These are phyloP conservation scores for Corythornis cristatus DNA, from an alignment of 2,113 vertebrate species.

Conservation along the genomic window DNA sequence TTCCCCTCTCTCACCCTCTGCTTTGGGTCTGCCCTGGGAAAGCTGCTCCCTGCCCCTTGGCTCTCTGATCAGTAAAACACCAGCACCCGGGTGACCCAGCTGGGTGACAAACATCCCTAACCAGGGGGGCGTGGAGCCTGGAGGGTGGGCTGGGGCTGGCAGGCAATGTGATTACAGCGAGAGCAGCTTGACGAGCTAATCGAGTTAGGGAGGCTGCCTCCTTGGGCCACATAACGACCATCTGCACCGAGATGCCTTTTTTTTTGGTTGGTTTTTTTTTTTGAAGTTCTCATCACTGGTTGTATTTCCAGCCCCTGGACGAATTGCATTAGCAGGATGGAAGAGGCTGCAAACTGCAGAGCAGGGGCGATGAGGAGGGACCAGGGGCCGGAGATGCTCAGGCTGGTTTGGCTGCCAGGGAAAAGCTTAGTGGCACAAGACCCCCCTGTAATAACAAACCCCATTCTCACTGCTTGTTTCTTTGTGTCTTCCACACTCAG, in stretches of 20 bases:
- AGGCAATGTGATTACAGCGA: neutral
- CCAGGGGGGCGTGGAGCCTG: neutral
- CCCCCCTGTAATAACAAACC: neutral
- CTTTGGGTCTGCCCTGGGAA: accelerated
- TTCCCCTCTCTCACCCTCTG: accelerated
- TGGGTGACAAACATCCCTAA: neutral
- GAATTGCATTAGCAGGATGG: neutral
- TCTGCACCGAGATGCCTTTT: neutral
- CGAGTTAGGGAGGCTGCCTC: neutral
- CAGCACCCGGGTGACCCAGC: neutral
- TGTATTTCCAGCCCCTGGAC: neutral
- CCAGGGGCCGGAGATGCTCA: neutral
- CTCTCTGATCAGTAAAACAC: neutral
- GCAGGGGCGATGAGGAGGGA: neutral
- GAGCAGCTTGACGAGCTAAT: neutral
- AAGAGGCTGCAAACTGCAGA: neutral
- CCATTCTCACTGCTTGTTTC: constrained; percentile 64
- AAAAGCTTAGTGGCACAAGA: neutral
- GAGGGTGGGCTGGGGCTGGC: neutral
- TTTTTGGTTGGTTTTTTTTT: neutral
- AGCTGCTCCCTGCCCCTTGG: neutral
- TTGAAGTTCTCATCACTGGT: neutral
- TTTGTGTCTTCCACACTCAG: constrained; percentile 69
- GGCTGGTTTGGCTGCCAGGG: neutral
- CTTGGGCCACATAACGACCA: neutral